A percentile compares a stretch with the other conserved stretches of the same genome.
Conservation (phyloP, 2,797 vertebrate species). For the Otolemur crassicaudatus region DNA sequence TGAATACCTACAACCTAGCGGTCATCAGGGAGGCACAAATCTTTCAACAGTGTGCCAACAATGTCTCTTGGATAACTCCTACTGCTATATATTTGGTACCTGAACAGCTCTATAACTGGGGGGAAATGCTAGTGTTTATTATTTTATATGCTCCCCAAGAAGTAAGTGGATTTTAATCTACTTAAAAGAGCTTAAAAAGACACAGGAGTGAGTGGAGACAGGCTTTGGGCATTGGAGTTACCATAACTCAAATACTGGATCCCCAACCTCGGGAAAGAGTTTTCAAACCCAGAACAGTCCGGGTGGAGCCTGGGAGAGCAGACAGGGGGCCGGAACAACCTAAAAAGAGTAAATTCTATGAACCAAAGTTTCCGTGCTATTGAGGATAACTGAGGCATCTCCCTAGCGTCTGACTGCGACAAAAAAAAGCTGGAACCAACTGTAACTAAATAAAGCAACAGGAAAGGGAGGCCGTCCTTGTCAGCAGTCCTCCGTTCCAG, state of each 20-base stretch:
- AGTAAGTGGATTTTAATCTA: conserved; percentile 69
- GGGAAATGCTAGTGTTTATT: conserved; percentile 62
- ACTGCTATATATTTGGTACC: conserved; percentile 29
- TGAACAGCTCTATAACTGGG: conserved; percentile 38
- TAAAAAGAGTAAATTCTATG: conserved; percentile 40
- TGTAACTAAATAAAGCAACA: conserved; percentile 79
- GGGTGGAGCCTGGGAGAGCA: conserved; percentile 39
- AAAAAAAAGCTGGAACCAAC: conserved; percentile 66
- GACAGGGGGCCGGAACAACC: conserved; percentile 31
- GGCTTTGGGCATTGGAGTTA: neutral
- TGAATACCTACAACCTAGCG: neutral
- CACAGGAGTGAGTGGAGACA: conserved; percentile 24
- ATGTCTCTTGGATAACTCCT: conserved; percentile 57
- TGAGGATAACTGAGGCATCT: conserved; percentile 67
- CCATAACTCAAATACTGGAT: conserved; percentile 13
- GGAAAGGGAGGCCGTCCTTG: conserved; percentile 74
- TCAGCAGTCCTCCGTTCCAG: conserved; percentile 65
- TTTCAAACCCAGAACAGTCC: conserved; percentile 74
- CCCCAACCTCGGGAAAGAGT: conserved; percentile 20
- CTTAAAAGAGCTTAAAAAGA: conserved; percentile 57
- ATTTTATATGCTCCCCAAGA: conserved; percentile 61
- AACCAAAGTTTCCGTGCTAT: conserved; percentile 64
- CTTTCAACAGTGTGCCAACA: conserved; percentile 40
- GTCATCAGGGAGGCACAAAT: neutral
- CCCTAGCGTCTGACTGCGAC: conserved; percentile 50